Percentiles rank a stretch among this genome's conserved stretches.
These are phyloP conservation scores for Sinohyriopsis cumingii DNA, from an alignment of 2,888 invertebrate species.

Conservation along the genomic window DNA sequence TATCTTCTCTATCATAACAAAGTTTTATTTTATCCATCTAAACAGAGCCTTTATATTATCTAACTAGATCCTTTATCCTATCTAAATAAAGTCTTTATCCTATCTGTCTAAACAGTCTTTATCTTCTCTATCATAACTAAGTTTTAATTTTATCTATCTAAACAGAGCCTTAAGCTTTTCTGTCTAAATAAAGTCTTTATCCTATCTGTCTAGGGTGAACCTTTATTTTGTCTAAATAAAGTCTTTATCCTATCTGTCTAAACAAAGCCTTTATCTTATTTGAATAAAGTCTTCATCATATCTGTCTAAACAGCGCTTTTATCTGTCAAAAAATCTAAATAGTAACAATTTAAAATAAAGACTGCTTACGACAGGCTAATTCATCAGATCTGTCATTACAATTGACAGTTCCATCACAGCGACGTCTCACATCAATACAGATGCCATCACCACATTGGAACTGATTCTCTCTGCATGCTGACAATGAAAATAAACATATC, in stretches of 20 bases:
- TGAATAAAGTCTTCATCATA: too few species aligned
- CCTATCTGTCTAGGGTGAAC: neutral
- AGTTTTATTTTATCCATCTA: too few species aligned
- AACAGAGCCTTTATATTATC: too few species aligned
- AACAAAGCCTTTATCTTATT: too few species aligned
- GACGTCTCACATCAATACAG: conserved; percentile 64
- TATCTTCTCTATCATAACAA: too few species aligned
- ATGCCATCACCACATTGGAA: conserved; percentile 70
- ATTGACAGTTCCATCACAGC: conserved; percentile 59
- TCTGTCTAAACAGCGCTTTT: too few species aligned
- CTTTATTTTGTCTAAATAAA: neutral
- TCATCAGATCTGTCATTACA: conserved; percentile 63
- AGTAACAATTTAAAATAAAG: too few species aligned
- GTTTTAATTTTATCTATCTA: too few species aligned
- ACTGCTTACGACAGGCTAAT: conserved; percentile 75
- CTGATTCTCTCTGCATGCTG: conserved; percentile 31
- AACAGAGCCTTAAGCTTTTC: too few species aligned
- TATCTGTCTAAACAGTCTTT: neutral
- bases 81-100: neutral
- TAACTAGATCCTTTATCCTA: too few species aligned
- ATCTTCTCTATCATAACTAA: too few species aligned
- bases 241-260: neutral
- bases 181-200: neutral
- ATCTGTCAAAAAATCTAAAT: too few species aligned
- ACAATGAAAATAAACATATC: conserved; percentile 1